phyloP scores from a whole-genome alignment of 2,113 vertebrate genomes.

The Gymnogyps californianus region DNA sequence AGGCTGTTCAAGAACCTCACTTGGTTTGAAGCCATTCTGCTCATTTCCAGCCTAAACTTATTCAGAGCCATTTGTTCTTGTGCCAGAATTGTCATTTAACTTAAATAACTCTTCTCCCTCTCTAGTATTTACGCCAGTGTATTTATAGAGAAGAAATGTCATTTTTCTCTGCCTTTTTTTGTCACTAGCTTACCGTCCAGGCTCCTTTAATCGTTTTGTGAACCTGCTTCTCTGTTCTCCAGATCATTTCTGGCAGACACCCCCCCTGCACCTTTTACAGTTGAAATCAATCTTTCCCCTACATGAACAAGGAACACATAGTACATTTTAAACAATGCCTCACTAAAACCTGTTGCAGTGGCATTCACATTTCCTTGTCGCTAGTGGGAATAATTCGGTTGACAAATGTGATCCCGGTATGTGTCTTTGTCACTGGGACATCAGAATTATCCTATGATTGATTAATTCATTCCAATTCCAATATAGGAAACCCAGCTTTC shows the following conservation, averaged over 20 bases:
- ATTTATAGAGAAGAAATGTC: conserved; percentile 22
- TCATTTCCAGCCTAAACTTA: conserved; percentile 37
- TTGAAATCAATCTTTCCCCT: neutral
- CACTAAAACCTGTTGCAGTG: neutral
- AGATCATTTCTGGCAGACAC: neutral
- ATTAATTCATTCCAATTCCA: neutral
- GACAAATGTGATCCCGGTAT: neutral
- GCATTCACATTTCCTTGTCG: neutral
- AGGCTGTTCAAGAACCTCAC: neutral
- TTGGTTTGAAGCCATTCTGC: neutral
- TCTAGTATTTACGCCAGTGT: neutral
- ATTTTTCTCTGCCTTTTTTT: conserved; percentile 17
- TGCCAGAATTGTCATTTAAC: conserved; percentile 38
- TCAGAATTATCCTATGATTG: neutral
- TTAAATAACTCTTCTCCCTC: conserved; percentile 3
- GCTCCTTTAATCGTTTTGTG: neutral
- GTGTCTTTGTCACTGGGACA: neutral
- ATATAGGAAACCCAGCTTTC: neutral
- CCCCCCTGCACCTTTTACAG: neutral
- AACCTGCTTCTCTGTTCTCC: neutral
- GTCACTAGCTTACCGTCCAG: neutral
- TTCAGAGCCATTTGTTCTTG: conserved; percentile 32
- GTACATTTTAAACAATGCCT: neutral
- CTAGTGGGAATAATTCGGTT: neutral
- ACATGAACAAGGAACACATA: neutral